phyloP scores from a whole-genome alignment of 1,140 invertebrate genomes.

The Monomorium pharaonis region DNA sequence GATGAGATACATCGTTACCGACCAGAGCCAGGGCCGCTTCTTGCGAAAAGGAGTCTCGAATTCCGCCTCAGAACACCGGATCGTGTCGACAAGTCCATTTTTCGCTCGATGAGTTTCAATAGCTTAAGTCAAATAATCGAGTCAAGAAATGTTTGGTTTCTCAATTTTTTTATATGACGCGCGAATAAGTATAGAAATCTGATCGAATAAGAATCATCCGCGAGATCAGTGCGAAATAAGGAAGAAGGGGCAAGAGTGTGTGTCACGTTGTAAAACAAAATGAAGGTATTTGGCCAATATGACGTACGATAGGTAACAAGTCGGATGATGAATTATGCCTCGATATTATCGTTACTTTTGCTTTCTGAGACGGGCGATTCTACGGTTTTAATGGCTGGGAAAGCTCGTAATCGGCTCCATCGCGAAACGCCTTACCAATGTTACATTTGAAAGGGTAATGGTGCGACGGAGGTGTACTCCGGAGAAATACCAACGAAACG shows the following conservation, averaged over 20 bases:
- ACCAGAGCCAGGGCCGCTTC: slow-evolving; percentile 67
- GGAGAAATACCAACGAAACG: slow-evolving; percentile 46
- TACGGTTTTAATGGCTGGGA: slow-evolving; percentile 52
- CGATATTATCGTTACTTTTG: slow-evolving; percentile 55
- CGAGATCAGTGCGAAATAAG: neutral
- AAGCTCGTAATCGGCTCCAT: slow-evolving; percentile 55
- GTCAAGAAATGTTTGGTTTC: neutral
- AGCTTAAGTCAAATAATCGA: neutral
- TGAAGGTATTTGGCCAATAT: slow-evolving; percentile 38
- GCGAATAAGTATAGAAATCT: neutral
- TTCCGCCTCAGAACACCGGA: neutral
- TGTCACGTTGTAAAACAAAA: slow-evolving; percentile 33
- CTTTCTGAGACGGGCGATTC: slow-evolving; percentile 48
- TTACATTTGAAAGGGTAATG: slow-evolving; percentile 58
- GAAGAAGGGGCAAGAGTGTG: neutral
- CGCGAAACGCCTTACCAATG: slow-evolving; percentile 60
- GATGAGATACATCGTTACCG: slow-evolving; percentile 61
- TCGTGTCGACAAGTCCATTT: slow-evolving; percentile 25
- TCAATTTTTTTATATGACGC: neutral
- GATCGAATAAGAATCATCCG: neutral
- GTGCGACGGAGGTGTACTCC: slow-evolving; percentile 32
- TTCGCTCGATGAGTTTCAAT: neutral
- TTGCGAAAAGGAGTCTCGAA: slow-evolving; percentile 51
- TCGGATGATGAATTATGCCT: slow-evolving; percentile 50
- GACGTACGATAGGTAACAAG: slow-evolving; percentile 40